Conservation (phyloP, 2,888 invertebrate species). For the Dynastes hyllus region DNA sequence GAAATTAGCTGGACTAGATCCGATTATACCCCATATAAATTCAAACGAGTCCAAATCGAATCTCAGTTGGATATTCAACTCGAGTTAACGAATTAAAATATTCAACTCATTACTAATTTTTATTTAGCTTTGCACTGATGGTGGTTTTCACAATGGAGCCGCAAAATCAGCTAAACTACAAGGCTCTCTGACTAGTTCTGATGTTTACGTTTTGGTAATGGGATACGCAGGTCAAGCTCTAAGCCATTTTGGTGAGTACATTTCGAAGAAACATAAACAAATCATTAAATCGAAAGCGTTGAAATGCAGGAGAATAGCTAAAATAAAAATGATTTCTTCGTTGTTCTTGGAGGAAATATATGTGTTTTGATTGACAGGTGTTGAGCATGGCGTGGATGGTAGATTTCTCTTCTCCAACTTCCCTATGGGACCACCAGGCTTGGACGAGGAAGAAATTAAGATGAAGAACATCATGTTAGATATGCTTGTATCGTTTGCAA, state of each 20-base stretch:
- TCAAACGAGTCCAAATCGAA: no score
- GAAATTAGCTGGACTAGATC: no score
- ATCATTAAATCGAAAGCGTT: not conserved
- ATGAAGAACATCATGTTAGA: conserved; percentile 61
- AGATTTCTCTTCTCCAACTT: conserved; percentile 26
- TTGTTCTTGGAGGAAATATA: not conserved
- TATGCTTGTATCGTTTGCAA: conserved; percentile 61
- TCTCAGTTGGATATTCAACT: no score
- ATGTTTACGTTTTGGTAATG: conserved; percentile 72
- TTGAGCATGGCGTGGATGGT: conserved; percentile 46
- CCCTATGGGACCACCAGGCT: not conserved
- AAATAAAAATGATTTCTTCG: not conserved
- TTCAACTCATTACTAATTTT: not conserved
- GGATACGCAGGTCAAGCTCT: conserved; percentile 4
- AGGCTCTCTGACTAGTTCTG: conserved; percentile 67
- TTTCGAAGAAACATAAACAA: not conserved
- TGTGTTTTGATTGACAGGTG: conserved; percentile 11
- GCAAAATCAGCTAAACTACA: conserved; percentile 62
- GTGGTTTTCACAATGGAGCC: conserved; percentile 71
- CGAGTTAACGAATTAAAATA: no score
- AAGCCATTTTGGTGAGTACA: not conserved
- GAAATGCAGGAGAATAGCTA: not conserved
- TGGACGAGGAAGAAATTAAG: conserved; percentile 56
- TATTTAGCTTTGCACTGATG: conserved; percentile 6
- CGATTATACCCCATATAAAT: no score